Evolutionary conservation across 2,797 vertebrate species (phyloP).

Genomic region (Gallinago nigripennis): DNA sequence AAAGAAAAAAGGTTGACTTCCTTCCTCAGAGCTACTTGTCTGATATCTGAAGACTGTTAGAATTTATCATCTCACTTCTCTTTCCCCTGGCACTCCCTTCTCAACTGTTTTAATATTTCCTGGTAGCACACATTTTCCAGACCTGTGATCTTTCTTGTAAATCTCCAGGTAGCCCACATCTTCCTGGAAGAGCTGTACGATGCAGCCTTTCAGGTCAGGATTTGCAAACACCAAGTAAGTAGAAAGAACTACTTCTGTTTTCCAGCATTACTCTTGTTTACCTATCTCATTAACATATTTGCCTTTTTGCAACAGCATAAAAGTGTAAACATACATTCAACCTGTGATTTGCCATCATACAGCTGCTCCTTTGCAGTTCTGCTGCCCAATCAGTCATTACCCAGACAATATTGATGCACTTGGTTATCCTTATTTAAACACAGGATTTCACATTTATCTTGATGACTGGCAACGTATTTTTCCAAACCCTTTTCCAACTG

Average conservation of each 20-base stretch:
- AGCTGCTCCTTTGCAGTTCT: neutral
- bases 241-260: neutral
- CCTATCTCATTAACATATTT: neutral
- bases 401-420: neutral
- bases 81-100: neutral
- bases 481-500: neutral
- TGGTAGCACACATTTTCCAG: neutral
- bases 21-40: neutral
- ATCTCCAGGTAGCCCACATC: neutral
- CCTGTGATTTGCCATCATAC: neutral
- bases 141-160: neutral
- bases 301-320: neutral
- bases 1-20: neutral
- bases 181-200: neutral
- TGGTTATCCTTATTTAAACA: neutral
- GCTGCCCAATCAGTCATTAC: neutral
- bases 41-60: neutral
- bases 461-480: neutral
- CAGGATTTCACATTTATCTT: neutral
- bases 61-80: neutral
- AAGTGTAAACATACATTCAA: neutral
- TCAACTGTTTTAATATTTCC: neutral
- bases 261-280: neutral
- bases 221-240: neutral
- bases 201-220: neutral